Base-by-base conservation (phyloP, 2,888 invertebrate species). In the Leucophenga maculata region DNA sequence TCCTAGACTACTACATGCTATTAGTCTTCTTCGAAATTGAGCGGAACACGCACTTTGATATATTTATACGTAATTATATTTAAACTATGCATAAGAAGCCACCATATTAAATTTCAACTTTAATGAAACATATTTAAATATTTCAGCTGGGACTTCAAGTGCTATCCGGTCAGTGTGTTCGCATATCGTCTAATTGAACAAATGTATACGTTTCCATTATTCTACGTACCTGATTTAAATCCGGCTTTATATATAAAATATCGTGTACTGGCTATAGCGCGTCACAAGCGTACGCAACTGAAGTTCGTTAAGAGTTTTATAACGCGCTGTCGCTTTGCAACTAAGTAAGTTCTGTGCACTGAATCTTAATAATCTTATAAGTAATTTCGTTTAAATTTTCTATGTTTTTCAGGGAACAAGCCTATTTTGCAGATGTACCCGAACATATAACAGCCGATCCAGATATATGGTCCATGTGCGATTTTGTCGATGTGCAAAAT, bases 121-220 rank as follows among this genome's bases (percentile, higher is more conserved):
- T n/a, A n/a, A n/a, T n/a, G n/a, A n/a, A n/a, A n/a, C n/a, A n/a
- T n/a, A n/a, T n/a, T n/a, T n/a, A n/a, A n/a, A n/a, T n/a, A n/a
- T n/a, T n/a, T n/a, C 39, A 86, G 85, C 44, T 89, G 89, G 88
- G 88, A 89, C 72, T 89, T 87, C 85, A 90, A 86, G 70, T 93
- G 93, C 83, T 94, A 93, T 89, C 91, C 92, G n/a, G 95, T 96
- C 13, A 94, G 95, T 13, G 93, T 93, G 78, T 95, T 95, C 88
- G 93, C 95, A 0, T 92, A 92, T 79, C 91, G 93, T 74, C 89
- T 96, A 54, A 87, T 96, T 74, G 93, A 93, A 77, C 93, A 93
- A 87, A 94, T 96, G 91, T 91, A 91, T 81, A 89, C 90, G 11
- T 95, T 95, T 88, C 95, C 95, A 0, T 88, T 95, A 67, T 95